Evolutionary conservation across 1,140 invertebrate species (phyloP), one percentile per base, ranked within the genome.

Genomic region (Asbolus verrucosus): DNA sequence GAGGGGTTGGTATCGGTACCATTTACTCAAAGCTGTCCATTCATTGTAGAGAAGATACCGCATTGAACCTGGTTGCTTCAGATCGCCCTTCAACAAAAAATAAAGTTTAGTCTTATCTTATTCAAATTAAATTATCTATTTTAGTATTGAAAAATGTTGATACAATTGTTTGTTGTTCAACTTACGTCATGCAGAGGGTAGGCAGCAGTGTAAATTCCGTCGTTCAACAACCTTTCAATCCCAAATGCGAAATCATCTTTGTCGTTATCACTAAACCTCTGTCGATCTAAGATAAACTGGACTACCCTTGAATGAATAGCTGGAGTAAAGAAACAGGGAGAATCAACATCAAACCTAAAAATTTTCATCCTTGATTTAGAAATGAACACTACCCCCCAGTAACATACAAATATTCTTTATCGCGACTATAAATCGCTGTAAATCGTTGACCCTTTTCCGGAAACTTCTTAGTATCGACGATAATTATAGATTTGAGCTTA

Each of bases 141-240:
- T 27, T 27, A 27, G 24, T 4, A 27, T 16, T 69, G 16, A 65
- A 16, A 63, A 11, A 65, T n/a, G n/a, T n/a, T n/a, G n/a, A n/a
- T n/a, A n/a, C 1, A 59, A 43, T 54, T 68, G 9, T 50, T 50
- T 67, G 8, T 16, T 38, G 13, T 50, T 54, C 8, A 68, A 82
- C 87, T 87, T 81, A 94, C 95, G 86, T 98, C 95, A 79, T 97
- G 95, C 24, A 97, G 82, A 0, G 95, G 94, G 85, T 95, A 97
- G 0, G 93, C 92, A 18, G 94, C 94, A 65, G 86, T 85, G 75
- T 97, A 97, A 4, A 88, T 88, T 31, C 85, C 86, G 72, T 95
- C 91, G 38, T 86, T 84, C 8, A 96, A 86, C 54, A 97, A 85
- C 73, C 94, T 87, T 73, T 94, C 89, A 62, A 97, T 91, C 27